phyloP scores from a whole-genome alignment of 2,797 vertebrate species.

The Antennarius maculatus region DNA sequence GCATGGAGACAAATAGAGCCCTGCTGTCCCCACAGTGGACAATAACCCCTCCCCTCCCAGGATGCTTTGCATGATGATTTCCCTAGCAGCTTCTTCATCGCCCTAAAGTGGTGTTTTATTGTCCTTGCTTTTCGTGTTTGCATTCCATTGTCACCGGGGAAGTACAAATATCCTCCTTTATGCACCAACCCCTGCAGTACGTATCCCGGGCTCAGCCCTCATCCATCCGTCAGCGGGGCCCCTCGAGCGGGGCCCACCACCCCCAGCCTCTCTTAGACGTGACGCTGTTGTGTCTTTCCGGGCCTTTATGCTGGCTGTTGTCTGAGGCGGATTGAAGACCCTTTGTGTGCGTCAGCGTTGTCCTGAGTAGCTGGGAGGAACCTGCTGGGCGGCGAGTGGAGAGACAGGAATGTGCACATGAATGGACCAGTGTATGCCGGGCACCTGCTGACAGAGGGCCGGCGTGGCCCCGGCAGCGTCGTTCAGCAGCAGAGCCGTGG shows the following conservation, averaged over 20 bases:
- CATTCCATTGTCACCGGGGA: constrained; percentile 75
- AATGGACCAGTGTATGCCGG: constrained; percentile 74
- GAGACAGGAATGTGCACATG: constrained; percentile 80
- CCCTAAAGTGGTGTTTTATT: constrained; percentile 74
- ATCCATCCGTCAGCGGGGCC: constrained; percentile 77
- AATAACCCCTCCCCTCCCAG: constrained; percentile 55
- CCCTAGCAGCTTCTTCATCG: constrained; percentile 78
- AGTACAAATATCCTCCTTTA: constrained; percentile 80
- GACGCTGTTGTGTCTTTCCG: constrained; percentile 76
- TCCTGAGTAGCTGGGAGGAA: constrained; percentile 74
- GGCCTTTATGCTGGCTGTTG: constrained; percentile 80
- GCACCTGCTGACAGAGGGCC: constrained; percentile 78
- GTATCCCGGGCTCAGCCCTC: constrained; percentile 59
- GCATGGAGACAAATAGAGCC: constrained; percentile 71
- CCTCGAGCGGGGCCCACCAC: constrained; percentile 54
- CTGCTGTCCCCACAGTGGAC: constrained; percentile 67
- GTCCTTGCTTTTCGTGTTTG: constrained; percentile 73
- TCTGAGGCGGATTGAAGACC: constrained; percentile 80
- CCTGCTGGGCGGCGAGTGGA: constrained; percentile 71
- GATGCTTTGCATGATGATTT: constrained; percentile 84
- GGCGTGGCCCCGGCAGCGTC: constrained; percentile 58
- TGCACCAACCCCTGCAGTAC: constrained; percentile 58
- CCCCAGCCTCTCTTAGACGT: constrained; percentile 70
- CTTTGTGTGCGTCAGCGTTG: constrained; percentile 75
- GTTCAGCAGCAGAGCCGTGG: constrained; percentile 73